These are phyloP conservation scores for Cranoglanis bouderius DNA, from an alignment of 2,113 vertebrate genomes.

Conservation along the genomic window DNA sequence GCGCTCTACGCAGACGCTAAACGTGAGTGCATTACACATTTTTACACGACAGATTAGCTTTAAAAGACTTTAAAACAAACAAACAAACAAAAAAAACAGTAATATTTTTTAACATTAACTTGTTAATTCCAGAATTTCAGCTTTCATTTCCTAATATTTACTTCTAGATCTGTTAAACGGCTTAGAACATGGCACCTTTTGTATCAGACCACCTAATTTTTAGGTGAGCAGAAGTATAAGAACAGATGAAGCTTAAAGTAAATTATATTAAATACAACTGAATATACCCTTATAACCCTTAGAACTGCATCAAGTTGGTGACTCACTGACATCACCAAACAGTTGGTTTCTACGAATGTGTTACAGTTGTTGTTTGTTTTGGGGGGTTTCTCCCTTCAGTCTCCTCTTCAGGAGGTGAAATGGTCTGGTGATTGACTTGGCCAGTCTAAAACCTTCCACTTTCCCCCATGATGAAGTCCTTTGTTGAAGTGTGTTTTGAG, in stretches of 20 bases:
- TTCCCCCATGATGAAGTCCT: not conserved
- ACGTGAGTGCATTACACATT: conserved; percentile 15
- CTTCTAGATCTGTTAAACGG: no score
- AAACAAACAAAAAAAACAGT: not conserved
- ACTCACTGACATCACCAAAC: no score
- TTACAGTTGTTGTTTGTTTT: no score
- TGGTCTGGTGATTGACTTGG: not conserved
- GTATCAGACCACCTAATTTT: not conserved
- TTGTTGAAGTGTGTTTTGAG: not conserved
- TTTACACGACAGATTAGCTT: not conserved
- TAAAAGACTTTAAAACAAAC: no score
- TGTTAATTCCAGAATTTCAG: not conserved
- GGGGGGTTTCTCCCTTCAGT: not conserved
- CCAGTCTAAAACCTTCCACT: not conserved
- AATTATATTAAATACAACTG: not conserved
- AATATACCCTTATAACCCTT: no score
- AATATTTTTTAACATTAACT: not conserved
- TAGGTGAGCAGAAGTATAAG: not conserved
- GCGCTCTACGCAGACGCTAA: not conserved
- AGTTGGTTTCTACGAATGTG: no score
- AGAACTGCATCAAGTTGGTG: no score
- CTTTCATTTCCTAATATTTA: not conserved
- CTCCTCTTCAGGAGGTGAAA: not conserved
- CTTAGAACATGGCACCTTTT: no score
- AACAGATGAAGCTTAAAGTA: not conserved